phyloP scores from a whole-genome alignment of 2,113 vertebrate species.

The Bos javanicus region DNA sequence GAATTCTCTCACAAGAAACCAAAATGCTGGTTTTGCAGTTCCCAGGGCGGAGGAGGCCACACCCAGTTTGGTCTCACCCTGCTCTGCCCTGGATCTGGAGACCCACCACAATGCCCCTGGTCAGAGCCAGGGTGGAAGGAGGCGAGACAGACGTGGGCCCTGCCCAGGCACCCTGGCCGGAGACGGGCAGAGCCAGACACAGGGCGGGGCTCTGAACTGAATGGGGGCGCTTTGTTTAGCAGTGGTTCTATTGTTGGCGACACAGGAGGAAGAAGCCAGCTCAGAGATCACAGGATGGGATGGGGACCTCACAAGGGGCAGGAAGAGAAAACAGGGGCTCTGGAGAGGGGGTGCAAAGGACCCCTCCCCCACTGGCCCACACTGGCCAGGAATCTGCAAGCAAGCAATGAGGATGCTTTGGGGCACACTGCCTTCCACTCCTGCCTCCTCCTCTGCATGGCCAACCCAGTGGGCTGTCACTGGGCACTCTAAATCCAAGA shows the following conservation, averaged over 20 bases:
- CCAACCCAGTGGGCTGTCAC: not conserved
- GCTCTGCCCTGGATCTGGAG: conserved; percentile 2
- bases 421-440: not conserved
- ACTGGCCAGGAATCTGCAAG: not conserved
- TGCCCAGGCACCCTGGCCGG: not conserved
- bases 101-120: not conserved
- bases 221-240: conserved; percentile 52
- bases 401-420: not conserved
- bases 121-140: not conserved
- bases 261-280: not conserved
- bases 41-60: not conserved
- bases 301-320: not conserved
- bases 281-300: not conserved
- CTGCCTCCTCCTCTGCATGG: not conserved
- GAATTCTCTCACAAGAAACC: conserved; percentile 18
- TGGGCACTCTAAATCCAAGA: not conserved
- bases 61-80: not conserved
- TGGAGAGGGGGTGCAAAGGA: not conserved
- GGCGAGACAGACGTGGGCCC: not conserved
- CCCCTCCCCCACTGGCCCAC: not conserved
- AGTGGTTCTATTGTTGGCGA: not conserved
- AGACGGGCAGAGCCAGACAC: conserved; percentile 4
- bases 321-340: conserved; percentile 31
- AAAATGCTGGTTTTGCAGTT: conserved; percentile 48
- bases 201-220: conserved; percentile 33